phyloP scores from a whole-genome alignment of 2,888 invertebrate genomes.

The Orgyia antiqua region DNA sequence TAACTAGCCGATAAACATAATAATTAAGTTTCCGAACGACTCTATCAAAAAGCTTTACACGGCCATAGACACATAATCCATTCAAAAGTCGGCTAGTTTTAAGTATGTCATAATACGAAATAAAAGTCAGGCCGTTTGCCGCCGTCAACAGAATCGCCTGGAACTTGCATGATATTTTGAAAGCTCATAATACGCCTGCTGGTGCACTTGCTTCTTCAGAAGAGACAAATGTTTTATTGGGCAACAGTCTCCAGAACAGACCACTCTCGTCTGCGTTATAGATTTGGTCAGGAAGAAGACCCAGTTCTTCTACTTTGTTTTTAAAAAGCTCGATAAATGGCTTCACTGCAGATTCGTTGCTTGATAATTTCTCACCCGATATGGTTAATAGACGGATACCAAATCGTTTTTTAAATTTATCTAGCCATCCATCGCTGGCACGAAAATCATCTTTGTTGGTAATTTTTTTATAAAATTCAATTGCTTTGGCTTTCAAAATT shows the following conservation, averaged over 20 bases:
- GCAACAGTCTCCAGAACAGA: conserved; percentile 20
- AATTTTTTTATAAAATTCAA: conserved; percentile 28
- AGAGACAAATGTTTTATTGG: conserved; percentile 24
- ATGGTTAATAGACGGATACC: conserved; percentile 25
- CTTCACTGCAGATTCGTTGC: conserved; percentile 22
- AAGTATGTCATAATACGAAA: no score
- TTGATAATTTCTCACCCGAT: conserved; percentile 18
- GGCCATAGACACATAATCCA: no score
- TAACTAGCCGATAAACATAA: no score
- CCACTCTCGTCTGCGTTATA: conserved; percentile 28
- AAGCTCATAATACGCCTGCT: conserved; percentile 27
- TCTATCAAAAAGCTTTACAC: no score
- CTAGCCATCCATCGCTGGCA: conserved; percentile 33
- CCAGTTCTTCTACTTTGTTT: conserved; percentile 24
- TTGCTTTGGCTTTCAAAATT: conserved; percentile 27
- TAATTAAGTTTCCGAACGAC: no score
- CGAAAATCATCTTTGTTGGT: conserved; percentile 32
- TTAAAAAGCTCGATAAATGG: conserved; percentile 29
- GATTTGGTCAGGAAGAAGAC: conserved; percentile 25
- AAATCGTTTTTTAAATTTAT: conserved; percentile 35
- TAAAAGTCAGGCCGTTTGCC: no score
- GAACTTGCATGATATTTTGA: no score
- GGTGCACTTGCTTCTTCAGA: conserved; percentile 22
- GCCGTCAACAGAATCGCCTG: no score
- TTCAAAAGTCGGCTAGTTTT: no score